Evolutionary conservation across 2,113 vertebrate genomes (phyloP).

Genomic region (Prunella himalayana): DNA sequence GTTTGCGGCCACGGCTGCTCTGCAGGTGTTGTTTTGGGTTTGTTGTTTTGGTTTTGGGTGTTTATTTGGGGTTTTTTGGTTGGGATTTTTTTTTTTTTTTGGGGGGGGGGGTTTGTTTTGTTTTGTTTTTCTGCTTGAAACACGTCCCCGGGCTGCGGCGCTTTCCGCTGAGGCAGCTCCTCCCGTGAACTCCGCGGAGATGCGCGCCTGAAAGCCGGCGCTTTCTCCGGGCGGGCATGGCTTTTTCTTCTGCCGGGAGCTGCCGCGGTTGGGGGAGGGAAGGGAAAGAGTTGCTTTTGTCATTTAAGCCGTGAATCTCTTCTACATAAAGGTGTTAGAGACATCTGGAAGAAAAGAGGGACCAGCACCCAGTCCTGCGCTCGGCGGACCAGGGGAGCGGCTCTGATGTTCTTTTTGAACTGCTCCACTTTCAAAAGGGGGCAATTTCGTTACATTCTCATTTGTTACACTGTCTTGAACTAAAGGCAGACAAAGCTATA

Average conservation of each 20-base stretch:
- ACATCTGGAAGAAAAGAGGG: slow-evolving; percentile 36
- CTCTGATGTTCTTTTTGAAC: slow-evolving; percentile 68
- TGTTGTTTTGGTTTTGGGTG: neutral
- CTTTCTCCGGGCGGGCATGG: neutral
- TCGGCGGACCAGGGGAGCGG: neutral
- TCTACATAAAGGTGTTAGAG: slow-evolving; percentile 49
- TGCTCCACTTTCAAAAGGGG: slow-evolving; percentile 61
- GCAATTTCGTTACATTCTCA: slow-evolving; percentile 76
- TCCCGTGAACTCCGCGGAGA: neutral
- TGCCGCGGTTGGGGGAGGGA: neutral
- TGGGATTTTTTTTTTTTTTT: neutral
- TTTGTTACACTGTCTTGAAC: slow-evolving; percentile 79
- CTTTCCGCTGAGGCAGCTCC: neutral
- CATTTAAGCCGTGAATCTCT: slow-evolving; percentile 54
- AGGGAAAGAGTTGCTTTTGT: slow-evolving; percentile 43
- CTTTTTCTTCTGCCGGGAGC: neutral
- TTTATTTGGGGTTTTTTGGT: neutral
- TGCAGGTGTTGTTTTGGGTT: neutral
- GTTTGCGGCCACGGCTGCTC: neutral
- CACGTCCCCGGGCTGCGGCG: neutral
- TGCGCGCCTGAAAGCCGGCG: neutral
- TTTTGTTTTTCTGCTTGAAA: neutral
- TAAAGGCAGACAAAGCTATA: slow-evolving; percentile 78
- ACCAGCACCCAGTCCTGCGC: slow-evolving; percentile 15
- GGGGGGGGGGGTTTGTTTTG: neutral